Percentiles rank a stretch among this genome's conserved stretches.
Evolutionary conservation across 2,888 invertebrate species (phyloP).

Genomic region (Anaspis maculata): DNA sequence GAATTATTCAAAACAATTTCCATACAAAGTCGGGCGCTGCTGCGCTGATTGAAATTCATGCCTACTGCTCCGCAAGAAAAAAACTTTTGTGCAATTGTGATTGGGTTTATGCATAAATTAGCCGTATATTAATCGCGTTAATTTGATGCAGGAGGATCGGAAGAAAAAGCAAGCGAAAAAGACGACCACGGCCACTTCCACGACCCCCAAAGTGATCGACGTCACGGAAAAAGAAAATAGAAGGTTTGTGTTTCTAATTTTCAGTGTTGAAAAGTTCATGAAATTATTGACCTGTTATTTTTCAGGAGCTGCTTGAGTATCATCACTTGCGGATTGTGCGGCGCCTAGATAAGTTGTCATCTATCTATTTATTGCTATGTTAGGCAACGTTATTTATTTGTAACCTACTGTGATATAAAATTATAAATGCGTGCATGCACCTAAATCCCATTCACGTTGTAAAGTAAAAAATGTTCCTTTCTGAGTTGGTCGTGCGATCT

Average conservation of each 20-base stretch:
- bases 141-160: conserved; percentile 16
- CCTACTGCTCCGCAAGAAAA: background rate
- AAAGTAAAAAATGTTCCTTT: no score
- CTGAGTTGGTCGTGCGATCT: no score
- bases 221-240: conserved; percentile 10
- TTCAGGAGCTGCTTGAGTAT: conserved; percentile 18
- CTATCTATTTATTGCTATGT: no score
- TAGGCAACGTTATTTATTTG: no score
- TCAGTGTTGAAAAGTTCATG: background rate
- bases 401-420: no score
- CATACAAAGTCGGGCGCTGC: no score
- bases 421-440: no score
- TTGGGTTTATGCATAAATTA: background rate
- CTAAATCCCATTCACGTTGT: no score
- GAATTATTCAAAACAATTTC: no score
- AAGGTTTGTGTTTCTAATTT: background rate
- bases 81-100: background rate
- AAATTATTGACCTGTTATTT: conserved; percentile 5
- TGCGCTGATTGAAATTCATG: no score
- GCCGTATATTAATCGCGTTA: background rate
- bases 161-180: conserved; percentile 19
- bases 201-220: conserved; percentile 3
- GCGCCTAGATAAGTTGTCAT: no score
- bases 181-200: conserved; percentile 12
- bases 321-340: conserved; percentile 22